Conservation (phyloP, 2,797 vertebrate species). For the Cottoperca gobio region DNA sequence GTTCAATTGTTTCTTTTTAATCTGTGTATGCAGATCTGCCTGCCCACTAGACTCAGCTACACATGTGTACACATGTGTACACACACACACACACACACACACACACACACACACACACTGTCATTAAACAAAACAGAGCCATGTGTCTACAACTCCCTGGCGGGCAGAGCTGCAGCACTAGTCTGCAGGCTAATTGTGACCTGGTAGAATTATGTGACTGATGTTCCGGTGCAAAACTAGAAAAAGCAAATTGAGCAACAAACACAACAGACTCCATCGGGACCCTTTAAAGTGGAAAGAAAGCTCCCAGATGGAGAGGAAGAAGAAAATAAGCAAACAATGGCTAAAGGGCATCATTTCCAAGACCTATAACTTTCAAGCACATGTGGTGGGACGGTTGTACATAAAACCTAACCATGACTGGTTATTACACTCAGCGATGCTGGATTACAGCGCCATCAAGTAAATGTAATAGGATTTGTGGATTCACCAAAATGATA, state of each 20-base stretch:
- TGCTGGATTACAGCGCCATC: slow-evolving; percentile 15
- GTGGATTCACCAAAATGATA: slow-evolving; percentile 47
- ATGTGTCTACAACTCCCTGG: slow-evolving; percentile 73
- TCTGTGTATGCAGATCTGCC: slow-evolving; percentile 65
- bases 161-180: slow-evolving; percentile 55
- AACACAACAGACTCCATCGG: slow-evolving; percentile 60
- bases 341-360: slow-evolving; percentile 58
- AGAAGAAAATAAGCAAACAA: slow-evolving; percentile 66
- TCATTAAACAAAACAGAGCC: slow-evolving; percentile 82
- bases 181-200: slow-evolving; percentile 77
- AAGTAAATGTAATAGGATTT: slow-evolving; percentile 50
- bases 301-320: slow-evolving; percentile 53
- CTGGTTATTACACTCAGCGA: slow-evolving; percentile 36
- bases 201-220: slow-evolving; percentile 71
- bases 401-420: slow-evolving; percentile 43
- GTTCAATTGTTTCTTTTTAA: slow-evolving; percentile 75
- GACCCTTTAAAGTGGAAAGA: slow-evolving; percentile 59
- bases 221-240: slow-evolving; percentile 58
- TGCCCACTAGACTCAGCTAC: slow-evolving; percentile 56
- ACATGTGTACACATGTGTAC: slow-evolving; percentile 55
- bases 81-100: slow-evolving; percentile 65
- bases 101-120: slow-evolving; percentile 51
- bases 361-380: slow-evolving; percentile 51
- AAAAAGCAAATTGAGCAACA: slow-evolving; percentile 68
- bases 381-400: slow-evolving; percentile 37